A percentile compares a stretch with the other conserved stretches of the same genome.
phyloP scores from a whole-genome alignment of 2,113 vertebrate species.

The Thinocorus orbignyianus region DNA sequence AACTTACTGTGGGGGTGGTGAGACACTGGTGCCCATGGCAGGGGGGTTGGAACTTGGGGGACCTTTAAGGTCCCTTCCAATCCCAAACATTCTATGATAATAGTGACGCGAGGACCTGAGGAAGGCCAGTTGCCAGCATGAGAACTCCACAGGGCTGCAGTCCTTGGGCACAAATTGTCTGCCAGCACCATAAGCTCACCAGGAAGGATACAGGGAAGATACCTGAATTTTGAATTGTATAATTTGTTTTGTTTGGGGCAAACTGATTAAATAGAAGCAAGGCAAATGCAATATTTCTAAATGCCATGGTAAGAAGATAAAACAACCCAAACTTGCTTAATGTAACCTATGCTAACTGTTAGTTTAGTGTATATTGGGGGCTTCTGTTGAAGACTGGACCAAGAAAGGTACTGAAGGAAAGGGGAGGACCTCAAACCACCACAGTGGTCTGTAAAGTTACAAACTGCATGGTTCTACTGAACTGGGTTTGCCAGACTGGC shows the following conservation, averaged over 20 bases:
- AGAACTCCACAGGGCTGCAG: background rate
- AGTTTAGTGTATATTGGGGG: background rate
- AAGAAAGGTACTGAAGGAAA: background rate
- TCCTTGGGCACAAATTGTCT: background rate
- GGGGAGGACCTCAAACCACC: background rate
- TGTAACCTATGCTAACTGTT: background rate
- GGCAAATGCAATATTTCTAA: background rate
- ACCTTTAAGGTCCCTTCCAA: no score
- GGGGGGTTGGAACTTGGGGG: no score
- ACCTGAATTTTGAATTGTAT: background rate
- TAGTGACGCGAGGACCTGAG: background rate
- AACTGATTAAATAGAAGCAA: background rate
- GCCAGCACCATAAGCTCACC: background rate
- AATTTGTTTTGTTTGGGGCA: background rate
- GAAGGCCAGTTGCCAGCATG: background rate
- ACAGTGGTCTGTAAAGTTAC: background rate
- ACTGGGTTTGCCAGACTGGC: background rate
- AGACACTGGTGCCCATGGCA: no score
- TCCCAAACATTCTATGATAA: no score
- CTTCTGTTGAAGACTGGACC: background rate
- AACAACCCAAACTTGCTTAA: background rate
- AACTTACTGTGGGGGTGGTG: no score
- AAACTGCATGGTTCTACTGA: background rate
- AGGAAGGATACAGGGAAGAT: background rate
- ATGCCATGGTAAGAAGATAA: background rate